phyloP scores from a whole-genome alignment of 2,797 vertebrate species.

The Clarias fuscus region DNA sequence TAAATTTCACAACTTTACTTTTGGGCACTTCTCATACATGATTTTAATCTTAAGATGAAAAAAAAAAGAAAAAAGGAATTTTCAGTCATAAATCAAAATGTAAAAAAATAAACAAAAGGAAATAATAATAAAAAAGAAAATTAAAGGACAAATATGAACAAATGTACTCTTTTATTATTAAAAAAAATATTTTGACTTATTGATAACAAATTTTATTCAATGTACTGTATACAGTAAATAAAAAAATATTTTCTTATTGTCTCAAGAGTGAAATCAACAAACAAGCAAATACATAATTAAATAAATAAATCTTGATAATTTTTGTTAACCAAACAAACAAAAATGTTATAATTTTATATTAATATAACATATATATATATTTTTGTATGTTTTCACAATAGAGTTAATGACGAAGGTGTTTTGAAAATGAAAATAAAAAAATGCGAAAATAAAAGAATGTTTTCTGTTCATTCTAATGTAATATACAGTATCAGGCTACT shows the following conservation, averaged over 20 bases:
- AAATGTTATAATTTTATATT: not conserved
- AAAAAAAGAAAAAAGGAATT: not conserved
- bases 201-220: not conserved
- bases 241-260: not conserved
- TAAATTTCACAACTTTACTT: not conserved
- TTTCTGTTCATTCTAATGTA: not conserved
- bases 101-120: no score
- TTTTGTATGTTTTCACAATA: not conserved
- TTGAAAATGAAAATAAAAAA: not conserved
- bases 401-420: not conserved
- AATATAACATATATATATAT: not conserved
- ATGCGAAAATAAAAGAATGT: not conserved
- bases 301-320: not conserved
- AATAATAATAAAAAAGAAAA: not conserved
- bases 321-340: no score
- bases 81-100: not conserved
- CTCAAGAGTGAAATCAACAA: not conserved
- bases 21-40: not conserved
- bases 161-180: not conserved
- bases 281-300: not conserved
- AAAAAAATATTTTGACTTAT: no score
- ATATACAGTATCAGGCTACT: no score
- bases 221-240: not conserved
- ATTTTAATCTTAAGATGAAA: not conserved
- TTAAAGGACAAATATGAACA: not conserved